A percentile compares a stretch with the other conserved stretches of the same genome.
phyloP scores from a whole-genome alignment of 1,140 invertebrate species.

The Stegodyphus dumicola region DNA sequence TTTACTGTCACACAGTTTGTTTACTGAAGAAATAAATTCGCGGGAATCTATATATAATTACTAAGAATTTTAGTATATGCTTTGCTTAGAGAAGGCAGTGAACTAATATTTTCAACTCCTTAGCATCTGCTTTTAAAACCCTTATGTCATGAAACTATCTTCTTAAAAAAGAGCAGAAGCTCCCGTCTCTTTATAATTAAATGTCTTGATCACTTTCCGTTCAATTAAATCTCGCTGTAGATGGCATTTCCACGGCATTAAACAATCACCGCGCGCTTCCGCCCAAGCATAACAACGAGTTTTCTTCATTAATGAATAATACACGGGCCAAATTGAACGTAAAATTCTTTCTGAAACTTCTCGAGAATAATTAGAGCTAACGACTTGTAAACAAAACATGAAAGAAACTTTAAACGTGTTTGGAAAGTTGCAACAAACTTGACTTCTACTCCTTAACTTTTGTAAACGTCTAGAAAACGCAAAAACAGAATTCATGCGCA shows the following conservation, averaged over 20 bases:
- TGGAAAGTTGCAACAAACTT: slow-evolving; percentile 44
- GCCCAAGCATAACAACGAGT: slow-evolving; percentile 58
- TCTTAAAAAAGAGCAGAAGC: slow-evolving; percentile 17
- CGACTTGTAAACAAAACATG: slow-evolving; percentile 57
- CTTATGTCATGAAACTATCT: background rate
- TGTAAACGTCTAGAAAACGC: background rate
- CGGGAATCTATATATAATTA: no score
- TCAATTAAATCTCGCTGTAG: slow-evolving; percentile 55
- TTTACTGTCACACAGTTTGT: no score
- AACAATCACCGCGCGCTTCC: slow-evolving; percentile 46
- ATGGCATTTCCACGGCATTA: slow-evolving; percentile 58
- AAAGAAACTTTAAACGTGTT: slow-evolving; percentile 52
- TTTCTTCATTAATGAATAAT: slow-evolving; percentile 61
- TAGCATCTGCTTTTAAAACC: background rate
- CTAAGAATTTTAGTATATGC: no score
- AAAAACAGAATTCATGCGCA: background rate
- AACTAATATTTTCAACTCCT: background rate
- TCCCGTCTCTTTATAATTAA: slow-evolving; percentile 56
- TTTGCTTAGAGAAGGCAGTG: no score
- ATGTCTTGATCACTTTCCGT: slow-evolving; percentile 58
- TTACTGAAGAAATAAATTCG: no score
- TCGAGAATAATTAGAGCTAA: slow-evolving; percentile 55
- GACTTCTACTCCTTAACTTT: slow-evolving; percentile 3
- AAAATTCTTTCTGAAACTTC: slow-evolving; percentile 56
- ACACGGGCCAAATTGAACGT: slow-evolving; percentile 59